Conservation (phyloP, 2,888 invertebrate species). For the Scaptomyza caliginosa region DNA sequence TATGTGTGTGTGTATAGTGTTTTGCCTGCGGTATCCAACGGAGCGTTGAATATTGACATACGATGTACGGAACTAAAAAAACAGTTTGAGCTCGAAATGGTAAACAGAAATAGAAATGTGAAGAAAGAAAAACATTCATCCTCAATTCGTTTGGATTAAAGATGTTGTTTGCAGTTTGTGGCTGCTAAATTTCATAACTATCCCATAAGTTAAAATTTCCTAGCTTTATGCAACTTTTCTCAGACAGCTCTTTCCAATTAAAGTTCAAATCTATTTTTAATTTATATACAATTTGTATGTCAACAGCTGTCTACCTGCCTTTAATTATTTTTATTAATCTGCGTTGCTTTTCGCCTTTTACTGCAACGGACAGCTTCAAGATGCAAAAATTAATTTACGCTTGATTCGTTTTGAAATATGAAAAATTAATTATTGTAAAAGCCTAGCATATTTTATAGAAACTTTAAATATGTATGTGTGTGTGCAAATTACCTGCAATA, state of each 20-base stretch:
- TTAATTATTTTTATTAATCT: neutral
- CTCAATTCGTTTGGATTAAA: neutral
- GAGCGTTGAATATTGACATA: constrained; percentile 17
- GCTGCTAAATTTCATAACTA: too few species aligned
- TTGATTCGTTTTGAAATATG: constrained; percentile 11
- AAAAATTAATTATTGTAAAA: constrained; percentile 30
- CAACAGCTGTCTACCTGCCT: neutral
- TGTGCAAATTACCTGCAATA: constrained; percentile 8
- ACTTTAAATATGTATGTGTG: too few species aligned
- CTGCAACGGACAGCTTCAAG: neutral
- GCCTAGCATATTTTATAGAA: neutral
- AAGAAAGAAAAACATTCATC: neutral
- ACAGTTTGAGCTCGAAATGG: neutral
- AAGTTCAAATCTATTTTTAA: too few species aligned
- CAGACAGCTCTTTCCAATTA: too few species aligned
- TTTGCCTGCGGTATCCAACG: constrained; percentile 18
- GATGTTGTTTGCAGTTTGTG: neutral
- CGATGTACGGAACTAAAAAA: constrained; percentile 8
- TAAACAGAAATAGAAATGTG: neutral
- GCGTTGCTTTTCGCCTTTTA: neutral
- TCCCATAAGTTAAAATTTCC: too few species aligned
- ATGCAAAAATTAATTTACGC: constrained; percentile 5
- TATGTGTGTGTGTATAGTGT: constrained; percentile 4
- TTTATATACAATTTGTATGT: too few species aligned
- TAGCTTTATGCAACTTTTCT: too few species aligned